These are phyloP conservation scores for Chlorocebus sabaeus DNA, from an alignment of 2,113 vertebrate species.

Conservation along the genomic window DNA sequence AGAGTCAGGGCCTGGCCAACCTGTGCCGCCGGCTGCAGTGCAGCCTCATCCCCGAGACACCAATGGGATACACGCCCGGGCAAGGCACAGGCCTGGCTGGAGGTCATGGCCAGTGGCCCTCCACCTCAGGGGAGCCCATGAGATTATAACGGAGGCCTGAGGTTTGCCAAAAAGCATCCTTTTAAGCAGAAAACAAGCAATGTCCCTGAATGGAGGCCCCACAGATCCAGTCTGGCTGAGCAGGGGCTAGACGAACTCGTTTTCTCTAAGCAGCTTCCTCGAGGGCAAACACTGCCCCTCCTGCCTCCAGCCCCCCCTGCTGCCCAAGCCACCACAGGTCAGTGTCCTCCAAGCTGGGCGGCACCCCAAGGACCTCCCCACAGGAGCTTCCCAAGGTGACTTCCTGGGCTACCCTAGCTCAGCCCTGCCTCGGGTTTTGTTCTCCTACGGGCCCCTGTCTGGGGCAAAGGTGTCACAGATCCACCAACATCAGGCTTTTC, in stretches of 20 bases:
- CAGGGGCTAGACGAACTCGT: constrained; percentile 63
- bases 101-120: background rate
- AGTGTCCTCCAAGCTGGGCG: rapidly evolving
- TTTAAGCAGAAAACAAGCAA: background rate
- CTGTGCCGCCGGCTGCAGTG: rapidly evolving
- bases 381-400: background rate
- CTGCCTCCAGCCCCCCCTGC: background rate
- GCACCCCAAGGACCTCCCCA: background rate
- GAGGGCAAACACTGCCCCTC: background rate
- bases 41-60: rapidly evolving
- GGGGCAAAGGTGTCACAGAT: background rate
- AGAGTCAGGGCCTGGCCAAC: background rate
- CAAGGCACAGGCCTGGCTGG: rapidly evolving
- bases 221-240: constrained; percentile 68
- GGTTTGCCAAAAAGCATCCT: background rate
- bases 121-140: background rate
- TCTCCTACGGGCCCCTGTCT: rapidly evolving
- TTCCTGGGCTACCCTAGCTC: background rate
- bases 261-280: constrained; percentile 67
- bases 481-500: background rate
- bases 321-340: background rate
- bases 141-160: background rate
- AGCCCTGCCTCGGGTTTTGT: background rate
- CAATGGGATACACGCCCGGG: background rate
- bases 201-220: background rate